phyloP scores from a whole-genome alignment of 2,888 invertebrate species.

The Crioceris asparagi region DNA sequence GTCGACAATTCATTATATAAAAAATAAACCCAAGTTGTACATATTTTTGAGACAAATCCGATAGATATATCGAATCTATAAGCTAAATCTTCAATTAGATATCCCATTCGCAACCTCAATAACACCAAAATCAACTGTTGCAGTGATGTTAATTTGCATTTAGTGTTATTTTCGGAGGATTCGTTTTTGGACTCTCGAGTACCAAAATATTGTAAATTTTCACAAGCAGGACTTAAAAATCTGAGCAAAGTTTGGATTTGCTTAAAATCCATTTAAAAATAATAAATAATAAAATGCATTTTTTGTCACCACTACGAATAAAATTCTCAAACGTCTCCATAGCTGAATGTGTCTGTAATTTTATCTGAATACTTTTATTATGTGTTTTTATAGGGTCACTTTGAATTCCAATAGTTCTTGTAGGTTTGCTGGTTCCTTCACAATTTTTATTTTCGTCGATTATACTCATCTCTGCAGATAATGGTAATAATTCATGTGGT shows the following conservation, averaged over 20 bases:
- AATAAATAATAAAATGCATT: conserved; percentile 1
- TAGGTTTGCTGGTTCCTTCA: neutral
- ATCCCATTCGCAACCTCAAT: neutral
- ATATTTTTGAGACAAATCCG: conserved; percentile 2
- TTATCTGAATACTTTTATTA: conserved; percentile 3
- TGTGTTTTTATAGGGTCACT: neutral
- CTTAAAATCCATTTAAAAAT: neutral
- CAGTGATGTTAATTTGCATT: neutral
- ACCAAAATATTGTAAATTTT: neutral
- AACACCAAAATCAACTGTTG: neutral
- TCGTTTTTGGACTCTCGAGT: neutral
- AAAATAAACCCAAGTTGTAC: conserved; percentile 5
- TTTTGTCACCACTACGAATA: conserved; percentile 1
- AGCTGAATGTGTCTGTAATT: neutral
- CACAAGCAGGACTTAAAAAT: conserved; percentile 4
- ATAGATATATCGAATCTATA: neutral
- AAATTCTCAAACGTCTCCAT: neutral
- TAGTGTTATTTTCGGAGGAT: neutral
- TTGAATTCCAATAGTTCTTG: neutral
- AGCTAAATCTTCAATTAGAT: conserved; percentile 2
- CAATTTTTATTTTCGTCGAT: neutral
- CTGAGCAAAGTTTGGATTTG: neutral
- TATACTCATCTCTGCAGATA: neutral
- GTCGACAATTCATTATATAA: conserved; percentile 4
- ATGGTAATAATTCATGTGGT: neutral